These are phyloP conservation scores for Sebastes vulpes DNA, from an alignment of 2,797 vertebrate species.

Conservation along the genomic window DNA sequence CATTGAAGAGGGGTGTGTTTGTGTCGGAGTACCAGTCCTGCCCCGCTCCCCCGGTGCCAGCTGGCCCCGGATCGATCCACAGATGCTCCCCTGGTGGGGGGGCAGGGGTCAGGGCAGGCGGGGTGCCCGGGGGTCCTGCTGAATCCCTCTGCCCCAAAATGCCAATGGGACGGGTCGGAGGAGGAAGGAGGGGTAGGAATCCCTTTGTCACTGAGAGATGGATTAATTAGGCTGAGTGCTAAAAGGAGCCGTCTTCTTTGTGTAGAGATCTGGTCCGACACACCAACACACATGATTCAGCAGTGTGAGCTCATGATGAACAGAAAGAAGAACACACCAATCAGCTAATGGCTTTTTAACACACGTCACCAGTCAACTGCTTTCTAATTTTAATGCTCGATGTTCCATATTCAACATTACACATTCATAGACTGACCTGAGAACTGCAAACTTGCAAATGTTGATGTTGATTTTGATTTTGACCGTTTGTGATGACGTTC, in stretches of 20 bases:
- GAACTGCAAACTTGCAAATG: neutral
- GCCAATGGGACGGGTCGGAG: constrained; percentile 74
- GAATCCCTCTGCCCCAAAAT: constrained; percentile 79
- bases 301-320: constrained; percentile 13
- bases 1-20: neutral
- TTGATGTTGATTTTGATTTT: neutral
- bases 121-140: constrained; percentile 80
- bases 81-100: constrained; percentile 86
- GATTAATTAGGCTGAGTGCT: constrained; percentile 84
- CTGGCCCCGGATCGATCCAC: constrained; percentile 86
- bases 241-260: constrained; percentile 61
- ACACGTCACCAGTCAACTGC: constrained; percentile 50
- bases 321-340: constrained; percentile 24
- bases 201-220: constrained; percentile 72
- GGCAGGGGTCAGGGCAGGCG: constrained; percentile 81
- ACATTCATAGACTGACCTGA: too few species aligned
- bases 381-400: constrained; percentile 45
- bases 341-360: constrained; percentile 70
- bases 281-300: neutral
- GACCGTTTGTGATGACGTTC: neutral
- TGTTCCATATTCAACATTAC: constrained; percentile 31
- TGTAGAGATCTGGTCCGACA: constrained; percentile 15
- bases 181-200: constrained; percentile 53
- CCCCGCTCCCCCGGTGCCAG: constrained; percentile 73
- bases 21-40: constrained; percentile 50